Percentiles rank a stretch among this genome's conserved stretches.
These are phyloP conservation scores for Thereva nobilitata DNA, from an alignment of 2,888 invertebrate genomes.

Conservation along the genomic window DNA sequence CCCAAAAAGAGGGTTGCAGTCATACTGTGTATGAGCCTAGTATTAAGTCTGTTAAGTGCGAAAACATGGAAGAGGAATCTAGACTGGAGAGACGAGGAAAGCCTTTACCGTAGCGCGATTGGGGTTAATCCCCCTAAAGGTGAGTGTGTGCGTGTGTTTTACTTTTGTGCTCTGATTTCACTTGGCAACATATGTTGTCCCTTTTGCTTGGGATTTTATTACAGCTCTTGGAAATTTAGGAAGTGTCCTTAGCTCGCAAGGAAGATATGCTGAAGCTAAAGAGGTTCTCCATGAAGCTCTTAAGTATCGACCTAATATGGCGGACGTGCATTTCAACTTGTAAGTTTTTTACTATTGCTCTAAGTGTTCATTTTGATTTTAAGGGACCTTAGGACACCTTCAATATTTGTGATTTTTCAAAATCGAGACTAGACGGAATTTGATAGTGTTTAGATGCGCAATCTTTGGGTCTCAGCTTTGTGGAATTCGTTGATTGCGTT, in stretches of 20 bases:
- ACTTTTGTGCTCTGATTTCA: neutral
- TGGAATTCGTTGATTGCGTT: no score
- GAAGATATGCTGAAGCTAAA: conserved; percentile 86
- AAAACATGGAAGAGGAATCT: conserved; percentile 81
- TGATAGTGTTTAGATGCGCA: no score
- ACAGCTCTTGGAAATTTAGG: conserved; percentile 96
- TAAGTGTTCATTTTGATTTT: no score
- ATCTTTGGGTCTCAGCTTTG: no score
- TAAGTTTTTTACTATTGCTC: conserved; percentile 64
- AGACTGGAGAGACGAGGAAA: conserved; percentile 94
- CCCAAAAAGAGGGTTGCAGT: conserved; percentile 49
- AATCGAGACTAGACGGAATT: no score
- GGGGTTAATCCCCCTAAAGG: conserved; percentile 97
- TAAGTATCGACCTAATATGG: conserved; percentile 92
- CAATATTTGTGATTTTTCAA: no score
- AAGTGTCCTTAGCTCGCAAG: conserved; percentile 89
- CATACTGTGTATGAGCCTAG: conserved; percentile 58
- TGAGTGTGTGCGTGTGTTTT: conserved; percentile 57
- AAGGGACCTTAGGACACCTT: no score
- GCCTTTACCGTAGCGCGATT: conserved; percentile 87
- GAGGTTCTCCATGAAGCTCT: conserved; percentile 89
- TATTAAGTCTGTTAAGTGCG: conserved; percentile 71
- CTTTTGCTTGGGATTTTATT: conserved; percentile 50
- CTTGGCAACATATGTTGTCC: neutral
- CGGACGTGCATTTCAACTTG: conserved; percentile 98